Evolutionary conservation across 2,888 invertebrate genomes (phyloP).

Genomic region (Petrolisthes manimaculis): DNA sequence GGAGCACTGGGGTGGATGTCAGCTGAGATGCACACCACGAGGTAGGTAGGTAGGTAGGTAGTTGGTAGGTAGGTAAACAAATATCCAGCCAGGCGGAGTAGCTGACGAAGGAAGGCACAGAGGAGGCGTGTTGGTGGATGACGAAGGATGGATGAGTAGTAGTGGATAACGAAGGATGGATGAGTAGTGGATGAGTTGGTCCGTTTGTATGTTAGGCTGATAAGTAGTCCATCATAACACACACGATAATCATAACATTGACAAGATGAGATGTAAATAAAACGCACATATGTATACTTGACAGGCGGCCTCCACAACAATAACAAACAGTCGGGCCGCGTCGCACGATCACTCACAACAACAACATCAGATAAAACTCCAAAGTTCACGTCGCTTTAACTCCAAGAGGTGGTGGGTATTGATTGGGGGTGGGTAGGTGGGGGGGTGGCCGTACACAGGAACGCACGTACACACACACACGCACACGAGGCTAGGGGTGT

Average conservation of each 20-base stretch:
- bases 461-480: conserved; percentile 39
- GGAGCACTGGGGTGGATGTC: neutral
- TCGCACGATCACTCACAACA: neutral
- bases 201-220: too few species aligned
- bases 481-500: neutral
- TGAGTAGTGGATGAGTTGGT: too few species aligned
- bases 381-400: neutral
- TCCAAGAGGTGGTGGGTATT: neutral
- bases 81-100: too few species aligned
- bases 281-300: too few species aligned
- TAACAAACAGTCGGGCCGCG: conserved; percentile 5
- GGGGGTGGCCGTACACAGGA: conserved; percentile 25
- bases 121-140: too few species aligned
- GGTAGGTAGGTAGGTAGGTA: too few species aligned
- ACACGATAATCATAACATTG: conserved; percentile 11
- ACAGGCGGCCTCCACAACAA: neutral
- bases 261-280: conserved; percentile 7
- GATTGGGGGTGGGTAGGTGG: too few species aligned
- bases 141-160: too few species aligned
- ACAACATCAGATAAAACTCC: neutral
- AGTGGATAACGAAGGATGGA: too few species aligned
- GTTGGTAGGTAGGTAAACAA: too few species aligned
- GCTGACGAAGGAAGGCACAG: conserved; percentile 8
- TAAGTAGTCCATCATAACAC: neutral
- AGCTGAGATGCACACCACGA: too few species aligned